Evolutionary conservation across 2,113 vertebrate species (phyloP).

Genomic region (Grammomys surdaster): DNA sequence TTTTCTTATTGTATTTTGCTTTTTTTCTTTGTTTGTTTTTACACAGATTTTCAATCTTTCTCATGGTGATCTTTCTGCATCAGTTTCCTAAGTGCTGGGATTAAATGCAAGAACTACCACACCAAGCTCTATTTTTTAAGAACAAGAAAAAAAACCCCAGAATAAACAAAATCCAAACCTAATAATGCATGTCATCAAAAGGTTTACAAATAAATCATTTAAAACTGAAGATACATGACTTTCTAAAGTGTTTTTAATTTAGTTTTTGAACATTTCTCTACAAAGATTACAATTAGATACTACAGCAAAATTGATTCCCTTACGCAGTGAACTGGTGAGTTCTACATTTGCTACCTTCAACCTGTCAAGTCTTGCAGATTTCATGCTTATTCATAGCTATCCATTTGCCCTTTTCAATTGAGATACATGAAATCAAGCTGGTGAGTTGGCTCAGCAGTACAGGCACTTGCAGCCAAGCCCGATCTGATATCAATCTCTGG

Average conservation of each 20-base stretch:
- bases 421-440: neutral
- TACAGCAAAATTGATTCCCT: neutral
- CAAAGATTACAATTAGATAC: neutral
- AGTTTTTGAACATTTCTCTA: constrained; percentile 32
- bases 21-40: neutral
- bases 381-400: neutral
- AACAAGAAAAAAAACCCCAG: neutral
- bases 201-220: constrained; percentile 38
- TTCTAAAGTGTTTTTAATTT: constrained; percentile 56
- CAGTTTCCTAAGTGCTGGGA: neutral
- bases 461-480: neutral
- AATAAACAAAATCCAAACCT: neutral
- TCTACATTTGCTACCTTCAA: neutral
- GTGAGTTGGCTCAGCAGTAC: neutral
- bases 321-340: neutral
- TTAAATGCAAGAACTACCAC: neutral
- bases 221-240: neutral
- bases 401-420: neutral
- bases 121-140: neutral
- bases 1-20: neutral
- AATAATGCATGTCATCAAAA: neutral
- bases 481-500: neutral
- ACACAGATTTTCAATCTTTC: neutral
- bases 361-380: neutral
- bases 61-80: neutral